Conservation (phyloP, 2,797 vertebrate species). For the Gouania willdenowi region DNA sequence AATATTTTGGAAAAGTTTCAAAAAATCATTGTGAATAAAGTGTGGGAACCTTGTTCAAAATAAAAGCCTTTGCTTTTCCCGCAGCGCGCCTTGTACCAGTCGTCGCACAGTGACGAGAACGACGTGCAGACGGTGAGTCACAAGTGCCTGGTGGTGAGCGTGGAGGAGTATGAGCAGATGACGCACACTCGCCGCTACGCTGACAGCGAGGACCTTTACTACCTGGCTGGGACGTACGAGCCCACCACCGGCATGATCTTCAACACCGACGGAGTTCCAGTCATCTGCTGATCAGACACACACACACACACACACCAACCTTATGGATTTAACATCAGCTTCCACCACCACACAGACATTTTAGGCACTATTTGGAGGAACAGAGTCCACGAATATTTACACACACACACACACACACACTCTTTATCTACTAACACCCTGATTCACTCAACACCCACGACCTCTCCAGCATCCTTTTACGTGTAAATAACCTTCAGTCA, state of each 20-base stretch:
- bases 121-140: slow-evolving; percentile 99
- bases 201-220: slow-evolving; percentile 98
- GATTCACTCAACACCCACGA: slow-evolving; percentile 27
- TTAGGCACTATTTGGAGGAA: slow-evolving; percentile 52
- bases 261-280: slow-evolving; percentile 94
- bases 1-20: too few species aligned
- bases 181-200: slow-evolving; percentile 95
- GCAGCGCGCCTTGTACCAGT: slow-evolving; percentile 97
- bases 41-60: too few species aligned
- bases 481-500: slow-evolving; percentile 43
- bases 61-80: not conserved
- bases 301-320: slow-evolving; percentile 11
- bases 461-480: slow-evolving; percentile 26
- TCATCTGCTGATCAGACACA: slow-evolving; percentile 83
- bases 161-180: slow-evolving; percentile 98
- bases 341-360: slow-evolving; percentile 27
- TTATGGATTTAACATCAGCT: slow-evolving; percentile 21
- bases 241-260: slow-evolving; percentile 99
- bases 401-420: slow-evolving; percentile 34
- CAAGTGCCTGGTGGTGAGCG: slow-evolving; percentile 96
- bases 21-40: too few species aligned
- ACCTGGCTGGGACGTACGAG: slow-evolving; percentile 97
- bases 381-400: slow-evolving; percentile 46
- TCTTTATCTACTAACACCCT: slow-evolving; percentile 2
- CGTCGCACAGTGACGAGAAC: slow-evolving; percentile 96